Base-by-base conservation (phyloP, 2,113 vertebrate species). In the Okapia johnstoni region DNA sequence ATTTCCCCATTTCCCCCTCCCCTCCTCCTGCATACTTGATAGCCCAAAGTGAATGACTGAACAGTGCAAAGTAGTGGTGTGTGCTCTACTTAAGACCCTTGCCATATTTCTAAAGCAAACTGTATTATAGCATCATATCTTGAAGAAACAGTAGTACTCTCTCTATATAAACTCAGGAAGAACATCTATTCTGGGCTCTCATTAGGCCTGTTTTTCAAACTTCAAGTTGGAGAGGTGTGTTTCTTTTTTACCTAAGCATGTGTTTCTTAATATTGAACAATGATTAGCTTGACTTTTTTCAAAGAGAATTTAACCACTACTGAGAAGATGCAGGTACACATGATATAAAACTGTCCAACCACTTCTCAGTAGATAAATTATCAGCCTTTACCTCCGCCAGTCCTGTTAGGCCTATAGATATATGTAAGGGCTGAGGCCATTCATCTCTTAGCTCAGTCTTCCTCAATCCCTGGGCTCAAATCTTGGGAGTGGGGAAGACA, bases 181-280 rank as follows among this genome's bases (percentile, higher is more conserved):
- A 55, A 7, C 6, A 66, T 61, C 88, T 4, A 25, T 54, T 85
- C 60, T 90, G 48, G 43, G 73, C 5, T 61, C 5, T 89, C 30
- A 17, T 25, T 57, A 89, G 48, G 13, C 6, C 17, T 89, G 10
- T 36, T 85, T 97, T 96, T 70, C 17, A 85, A 93, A 87, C 26
- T 88, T 26, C 14, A 87, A 26, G 26, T 80, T 96, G 33, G 21
- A 93, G 46, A 96, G 50, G 1, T 52, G 1, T n/a, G 15, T 93
- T 87, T 90, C 0, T 54, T 58, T 43, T 83, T 36, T 54, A 9
- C 40, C 13, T 58, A 26, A 76, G 10, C 33, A 26, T 60, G 54
- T 77, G 25, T 92, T 94, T 93, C 30, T 95, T 83, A 46, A 76
- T 79, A 58, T 85, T 66, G 85, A 96, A 83, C 16, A 77, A 77